Evolutionary conservation across 1,140 invertebrate species (phyloP).

Genomic region (Holcopasites calliopsidis): DNA sequence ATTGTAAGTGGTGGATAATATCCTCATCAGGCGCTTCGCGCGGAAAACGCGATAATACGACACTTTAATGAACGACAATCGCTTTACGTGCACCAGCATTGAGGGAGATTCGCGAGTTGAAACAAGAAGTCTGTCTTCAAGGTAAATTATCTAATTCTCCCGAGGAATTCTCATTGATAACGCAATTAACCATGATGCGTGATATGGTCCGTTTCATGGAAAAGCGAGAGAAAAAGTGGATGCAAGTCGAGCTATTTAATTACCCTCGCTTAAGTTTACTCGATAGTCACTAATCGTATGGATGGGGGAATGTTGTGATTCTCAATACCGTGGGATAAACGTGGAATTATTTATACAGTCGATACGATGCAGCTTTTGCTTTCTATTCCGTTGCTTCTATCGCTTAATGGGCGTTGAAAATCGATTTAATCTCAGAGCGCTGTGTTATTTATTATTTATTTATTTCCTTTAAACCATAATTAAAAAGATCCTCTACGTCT

Average conservation of each 20-base stretch:
- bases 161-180: constrained; percentile 35
- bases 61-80: constrained; percentile 31
- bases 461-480: too few species aligned
- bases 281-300: neutral
- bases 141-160: constrained; percentile 31
- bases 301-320: constrained; percentile 22
- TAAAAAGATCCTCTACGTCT: too few species aligned
- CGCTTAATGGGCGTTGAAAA: neutral
- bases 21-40: neutral
- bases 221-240: neutral
- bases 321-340: neutral
- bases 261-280: constrained; percentile 44
- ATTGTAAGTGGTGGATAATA: neutral
- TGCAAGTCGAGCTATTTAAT: constrained; percentile 37
- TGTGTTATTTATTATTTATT: too few species aligned
- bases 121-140: neutral
- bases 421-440: too few species aligned
- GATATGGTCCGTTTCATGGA: neutral
- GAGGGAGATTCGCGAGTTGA: constrained; percentile 3
- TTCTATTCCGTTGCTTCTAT: neutral
- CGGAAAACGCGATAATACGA: neutral
- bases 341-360: constrained; percentile 36
- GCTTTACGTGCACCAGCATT: constrained; percentile 5
- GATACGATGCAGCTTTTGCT: neutral
- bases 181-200: constrained; percentile 40